phyloP scores from a whole-genome alignment of 2,797 vertebrate species.

The Clarias laeviceps region DNA sequence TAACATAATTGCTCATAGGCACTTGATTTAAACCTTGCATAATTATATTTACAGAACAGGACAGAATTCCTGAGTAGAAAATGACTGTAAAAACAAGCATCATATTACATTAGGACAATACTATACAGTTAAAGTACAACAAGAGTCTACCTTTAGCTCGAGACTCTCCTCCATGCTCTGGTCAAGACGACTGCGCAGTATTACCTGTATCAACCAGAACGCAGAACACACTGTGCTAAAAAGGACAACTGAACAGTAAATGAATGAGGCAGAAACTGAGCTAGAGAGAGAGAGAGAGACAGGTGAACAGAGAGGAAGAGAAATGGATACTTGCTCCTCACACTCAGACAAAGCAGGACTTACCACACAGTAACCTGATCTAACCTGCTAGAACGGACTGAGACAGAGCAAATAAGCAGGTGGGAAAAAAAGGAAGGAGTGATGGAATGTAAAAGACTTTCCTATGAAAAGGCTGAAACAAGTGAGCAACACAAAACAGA shows the following conservation, averaged over 20 bases:
- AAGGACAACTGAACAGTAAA: not conserved
- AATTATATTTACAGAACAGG: not conserved
- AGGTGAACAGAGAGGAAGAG: constrained; percentile 24
- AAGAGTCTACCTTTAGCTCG: constrained; percentile 85
- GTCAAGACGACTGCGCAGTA: constrained; percentile 88
- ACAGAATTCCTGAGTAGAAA: not conserved
- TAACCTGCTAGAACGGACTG: constrained; percentile 7
- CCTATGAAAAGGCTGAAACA: constrained; percentile 2
- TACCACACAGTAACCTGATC: constrained; percentile 50
- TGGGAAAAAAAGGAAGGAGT: constrained; percentile 20
- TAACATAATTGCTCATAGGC: not conserved
- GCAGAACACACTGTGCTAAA: constrained; percentile 17
- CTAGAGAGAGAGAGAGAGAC: constrained; percentile 11
- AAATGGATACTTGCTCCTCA: constrained; percentile 48
- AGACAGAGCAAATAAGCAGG: constrained; percentile 9
- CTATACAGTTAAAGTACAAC: not conserved
- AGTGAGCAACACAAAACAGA: constrained; percentile 22
- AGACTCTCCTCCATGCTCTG: constrained; percentile 93
- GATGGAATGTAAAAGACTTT: not conserved
- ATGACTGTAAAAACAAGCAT: not conserved
- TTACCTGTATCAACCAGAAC: constrained; percentile 62
- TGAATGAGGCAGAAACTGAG: constrained; percentile 14
- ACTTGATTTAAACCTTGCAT: not conserved
- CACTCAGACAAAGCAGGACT: constrained; percentile 52
- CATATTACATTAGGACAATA: not conserved